Evolutionary conservation across 2,888 invertebrate genomes (phyloP).

Genomic region (Cosmia pyralina): DNA sequence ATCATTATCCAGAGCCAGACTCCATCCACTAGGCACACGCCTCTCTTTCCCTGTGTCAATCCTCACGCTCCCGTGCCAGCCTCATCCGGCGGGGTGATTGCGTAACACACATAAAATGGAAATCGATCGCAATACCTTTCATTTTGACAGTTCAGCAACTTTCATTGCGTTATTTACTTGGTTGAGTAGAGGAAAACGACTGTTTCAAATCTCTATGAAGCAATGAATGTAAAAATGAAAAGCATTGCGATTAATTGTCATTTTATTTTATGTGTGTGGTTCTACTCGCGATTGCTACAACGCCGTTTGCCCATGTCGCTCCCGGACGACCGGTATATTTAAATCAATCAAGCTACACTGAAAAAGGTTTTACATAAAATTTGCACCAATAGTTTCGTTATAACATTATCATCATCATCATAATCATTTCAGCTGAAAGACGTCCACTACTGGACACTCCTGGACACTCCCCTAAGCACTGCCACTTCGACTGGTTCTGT

Average conservation of each 20-base stretch:
- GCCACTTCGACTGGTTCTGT: not conserved
- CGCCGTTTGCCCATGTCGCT: not conserved
- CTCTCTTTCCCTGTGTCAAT: not conserved
- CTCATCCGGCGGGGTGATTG: not conserved
- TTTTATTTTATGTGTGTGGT: not conserved
- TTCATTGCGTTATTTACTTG: no score
- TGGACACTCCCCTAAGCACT: no score
- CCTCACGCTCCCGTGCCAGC: not conserved
- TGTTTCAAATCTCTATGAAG: not conserved
- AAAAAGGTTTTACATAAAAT: not conserved
- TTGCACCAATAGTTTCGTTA: not conserved
- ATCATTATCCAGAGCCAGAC: not conserved
- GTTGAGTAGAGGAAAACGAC: not conserved
- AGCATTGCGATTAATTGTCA: not conserved
- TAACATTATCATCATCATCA: not conserved
- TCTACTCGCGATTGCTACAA: not conserved
- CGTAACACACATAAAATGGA: no score
- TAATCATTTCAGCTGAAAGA: not conserved
- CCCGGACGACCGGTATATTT: not conserved
- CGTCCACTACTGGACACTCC: not conserved
- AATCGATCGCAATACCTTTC: not conserved
- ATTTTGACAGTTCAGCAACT: not conserved
- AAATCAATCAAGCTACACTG: not conserved
- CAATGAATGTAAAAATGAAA: not conserved
- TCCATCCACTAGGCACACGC: not conserved